Evolutionary conservation across 1,140 invertebrate genomes (phyloP).

Genomic region (Pogonomyrmex californicus): DNA sequence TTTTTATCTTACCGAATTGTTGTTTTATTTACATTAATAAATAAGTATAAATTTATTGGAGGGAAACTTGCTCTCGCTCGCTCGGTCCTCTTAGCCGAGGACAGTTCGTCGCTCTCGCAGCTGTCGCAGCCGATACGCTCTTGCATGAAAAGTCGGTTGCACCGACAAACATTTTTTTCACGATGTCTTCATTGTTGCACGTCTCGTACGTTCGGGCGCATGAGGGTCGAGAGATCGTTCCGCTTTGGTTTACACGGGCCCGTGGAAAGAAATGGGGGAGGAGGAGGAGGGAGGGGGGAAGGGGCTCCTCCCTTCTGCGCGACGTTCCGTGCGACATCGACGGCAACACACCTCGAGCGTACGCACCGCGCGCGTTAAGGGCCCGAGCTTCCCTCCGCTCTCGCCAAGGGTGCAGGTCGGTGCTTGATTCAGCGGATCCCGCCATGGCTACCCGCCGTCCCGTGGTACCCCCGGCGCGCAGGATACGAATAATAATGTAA

Average conservation of each 20-base stretch:
- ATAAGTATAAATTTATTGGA: background rate
- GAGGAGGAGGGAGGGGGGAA: background rate
- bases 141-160: conserved; percentile 71
- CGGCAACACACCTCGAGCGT: conserved; percentile 75
- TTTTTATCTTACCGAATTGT: conserved; percentile 8
- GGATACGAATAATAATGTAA: conserved; percentile 86
- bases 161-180: conserved; percentile 72
- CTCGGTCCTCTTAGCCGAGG: conserved; percentile 45
- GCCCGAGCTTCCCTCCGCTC: conserved; percentile 25
- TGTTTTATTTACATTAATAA: conserved; percentile 18
- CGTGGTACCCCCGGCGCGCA: conserved; percentile 70
- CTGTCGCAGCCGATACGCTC: conserved; percentile 55
- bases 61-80: conserved; percentile 27
- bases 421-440: conserved; percentile 70
- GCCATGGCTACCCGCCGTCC: conserved; percentile 67
- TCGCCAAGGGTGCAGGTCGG: conserved; percentile 64
- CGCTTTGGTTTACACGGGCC: conserved; percentile 69
- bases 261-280: conserved; percentile 19
- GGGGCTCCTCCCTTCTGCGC: background rate
- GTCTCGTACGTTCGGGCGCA: conserved; percentile 29
- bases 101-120: conserved; percentile 51
- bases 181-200: conserved; percentile 66
- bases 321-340: conserved; percentile 42
- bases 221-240: conserved; percentile 67
- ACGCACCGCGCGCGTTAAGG: conserved; percentile 43